phyloP scores from a whole-genome alignment of 1,140 invertebrate genomes.

The Palaemon carinicauda region DNA sequence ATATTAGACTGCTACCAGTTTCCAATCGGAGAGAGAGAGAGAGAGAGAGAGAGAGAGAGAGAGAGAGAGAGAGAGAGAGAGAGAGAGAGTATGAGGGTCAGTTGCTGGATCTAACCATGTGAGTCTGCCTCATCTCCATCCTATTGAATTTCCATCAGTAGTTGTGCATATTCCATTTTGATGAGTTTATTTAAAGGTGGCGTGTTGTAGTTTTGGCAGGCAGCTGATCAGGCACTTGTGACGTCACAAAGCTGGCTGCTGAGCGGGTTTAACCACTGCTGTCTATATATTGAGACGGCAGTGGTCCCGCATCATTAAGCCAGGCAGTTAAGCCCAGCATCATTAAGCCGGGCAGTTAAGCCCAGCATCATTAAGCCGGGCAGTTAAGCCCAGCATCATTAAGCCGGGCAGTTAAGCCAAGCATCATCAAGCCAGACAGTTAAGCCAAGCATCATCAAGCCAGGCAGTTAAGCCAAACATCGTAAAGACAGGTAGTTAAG shows the following conservation, averaged over 20 bases:
- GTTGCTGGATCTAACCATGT: not conserved
- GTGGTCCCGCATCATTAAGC: too few species aligned
- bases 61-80: not conserved
- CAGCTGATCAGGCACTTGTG: not conserved
- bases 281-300: too few species aligned
- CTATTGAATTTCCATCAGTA: conserved; percentile 9
- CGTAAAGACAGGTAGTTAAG: too few species aligned
- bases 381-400: too few species aligned
- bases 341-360: too few species aligned
- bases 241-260: not conserved
- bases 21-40: not conserved
- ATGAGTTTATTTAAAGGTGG: conserved; percentile 2
- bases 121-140: not conserved
- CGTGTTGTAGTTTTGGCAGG: not conserved
- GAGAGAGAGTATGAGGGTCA: not conserved
- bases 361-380: too few species aligned
- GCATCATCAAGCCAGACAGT: too few species aligned
- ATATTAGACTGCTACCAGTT: not conserved
- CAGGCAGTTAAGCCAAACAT: too few species aligned
- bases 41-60: not conserved
- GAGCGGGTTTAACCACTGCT: not conserved
- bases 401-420: too few species aligned
- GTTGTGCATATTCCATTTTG: not conserved
- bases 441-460: too few species aligned
- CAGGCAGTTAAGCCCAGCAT: too few species aligned